Conservation (phyloP, 2,888 invertebrate genomes). For the Ctena decussata region DNA sequence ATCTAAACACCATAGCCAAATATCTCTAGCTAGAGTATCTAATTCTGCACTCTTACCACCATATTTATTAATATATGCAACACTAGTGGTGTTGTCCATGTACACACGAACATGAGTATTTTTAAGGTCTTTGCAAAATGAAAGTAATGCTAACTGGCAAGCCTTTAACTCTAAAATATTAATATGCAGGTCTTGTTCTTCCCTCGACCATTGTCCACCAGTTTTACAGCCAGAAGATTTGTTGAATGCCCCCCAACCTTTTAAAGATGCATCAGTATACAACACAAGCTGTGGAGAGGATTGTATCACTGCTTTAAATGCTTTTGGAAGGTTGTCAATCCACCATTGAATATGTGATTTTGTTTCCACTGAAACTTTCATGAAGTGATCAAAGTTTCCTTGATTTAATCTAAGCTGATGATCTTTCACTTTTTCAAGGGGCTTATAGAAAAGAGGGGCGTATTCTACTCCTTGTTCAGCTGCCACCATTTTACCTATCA, state of each 20-base stretch:
- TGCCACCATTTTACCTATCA: constrained; percentile 42
- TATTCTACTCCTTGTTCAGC: constrained; percentile 41
- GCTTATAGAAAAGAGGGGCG: constrained; percentile 48
- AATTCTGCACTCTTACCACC: constrained; percentile 18
- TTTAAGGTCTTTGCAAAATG: background rate
- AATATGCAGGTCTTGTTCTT: constrained; percentile 34
- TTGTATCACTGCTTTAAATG: constrained; percentile 21
- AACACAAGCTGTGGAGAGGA: constrained; percentile 20
- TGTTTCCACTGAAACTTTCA: too few relatives aligned
- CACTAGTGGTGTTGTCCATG: constrained; percentile 56
- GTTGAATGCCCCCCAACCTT: constrained; percentile 38
- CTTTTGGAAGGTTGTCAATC: constrained; percentile 30
- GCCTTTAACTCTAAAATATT: constrained; percentile 50
- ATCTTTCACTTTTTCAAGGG: constrained; percentile 42
- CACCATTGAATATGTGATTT: constrained; percentile 47
- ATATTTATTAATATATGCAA: constrained; percentile 33
- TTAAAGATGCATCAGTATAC: constrained; percentile 41
- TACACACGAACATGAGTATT: constrained; percentile 36
- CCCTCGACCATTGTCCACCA: constrained; percentile 31
- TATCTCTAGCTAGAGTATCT: constrained; percentile 13
- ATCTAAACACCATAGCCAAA: constrained; percentile 40
- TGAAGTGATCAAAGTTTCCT: constrained; percentile 40
- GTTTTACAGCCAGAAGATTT: constrained; percentile 20
- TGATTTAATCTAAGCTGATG: constrained; percentile 17
- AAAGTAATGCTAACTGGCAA: constrained; percentile 23